phyloP scores from a whole-genome alignment of 2,113 vertebrate genomes.

The Phocoena phocoena region DNA sequence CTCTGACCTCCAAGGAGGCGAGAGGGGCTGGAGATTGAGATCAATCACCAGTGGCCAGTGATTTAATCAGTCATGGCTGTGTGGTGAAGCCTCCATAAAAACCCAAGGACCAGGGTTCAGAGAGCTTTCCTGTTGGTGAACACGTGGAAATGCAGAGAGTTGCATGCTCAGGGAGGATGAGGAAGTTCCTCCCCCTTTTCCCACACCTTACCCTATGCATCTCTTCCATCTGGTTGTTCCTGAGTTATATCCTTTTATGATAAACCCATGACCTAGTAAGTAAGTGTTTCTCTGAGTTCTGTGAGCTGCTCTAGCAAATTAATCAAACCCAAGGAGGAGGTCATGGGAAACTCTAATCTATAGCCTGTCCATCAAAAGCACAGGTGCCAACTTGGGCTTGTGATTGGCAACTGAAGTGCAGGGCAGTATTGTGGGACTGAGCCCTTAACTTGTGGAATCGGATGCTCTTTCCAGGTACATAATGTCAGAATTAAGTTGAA shows the following conservation, averaged over 20 bases:
- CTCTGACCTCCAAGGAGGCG: not conserved
- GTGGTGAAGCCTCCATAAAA: not conserved
- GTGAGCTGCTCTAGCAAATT: not conserved
- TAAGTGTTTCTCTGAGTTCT: not conserved
- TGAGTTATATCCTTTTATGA: not conserved
- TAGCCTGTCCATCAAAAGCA: not conserved
- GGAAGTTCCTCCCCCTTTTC: not conserved
- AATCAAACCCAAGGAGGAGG: not conserved
- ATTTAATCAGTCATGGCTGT: not conserved
- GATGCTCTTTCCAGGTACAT: not conserved
- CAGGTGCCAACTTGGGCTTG: not conserved
- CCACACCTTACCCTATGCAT: not conserved
- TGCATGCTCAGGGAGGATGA: not conserved
- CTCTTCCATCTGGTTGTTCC: not conserved
- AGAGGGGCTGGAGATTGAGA: not conserved
- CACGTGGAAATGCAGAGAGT: not conserved
- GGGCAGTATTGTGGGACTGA: not conserved
- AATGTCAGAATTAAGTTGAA: not conserved
- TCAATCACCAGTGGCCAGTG: not conserved
- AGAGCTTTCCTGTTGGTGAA: not conserved
- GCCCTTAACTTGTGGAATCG: not conserved
- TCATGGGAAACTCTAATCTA: not conserved
- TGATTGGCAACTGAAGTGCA: not conserved
- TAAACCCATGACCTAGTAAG: not conserved
- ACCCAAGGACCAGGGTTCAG: not conserved